These are phyloP conservation scores for Dolichopus griseipennis DNA, from an alignment of 2,888 invertebrate genomes.

Conservation along the genomic window DNA sequence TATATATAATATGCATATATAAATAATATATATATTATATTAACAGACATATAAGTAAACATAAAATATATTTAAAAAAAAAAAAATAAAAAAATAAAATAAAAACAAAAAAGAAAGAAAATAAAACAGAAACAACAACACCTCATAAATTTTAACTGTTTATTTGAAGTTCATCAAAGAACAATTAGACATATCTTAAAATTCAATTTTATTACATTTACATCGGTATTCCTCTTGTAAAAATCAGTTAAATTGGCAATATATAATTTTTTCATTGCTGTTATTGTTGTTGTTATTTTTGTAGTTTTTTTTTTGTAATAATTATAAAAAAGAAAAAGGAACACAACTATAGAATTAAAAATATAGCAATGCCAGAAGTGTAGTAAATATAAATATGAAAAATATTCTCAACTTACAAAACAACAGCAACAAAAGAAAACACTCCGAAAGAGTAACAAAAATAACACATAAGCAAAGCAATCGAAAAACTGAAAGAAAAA, in stretches of 20 bases:
- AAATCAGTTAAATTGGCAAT: slow-evolving; percentile 6
- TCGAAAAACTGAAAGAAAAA: neutral
- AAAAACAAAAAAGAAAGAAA: neutral
- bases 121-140: neutral
- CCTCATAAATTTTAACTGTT: slow-evolving; percentile 6
- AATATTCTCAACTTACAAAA: no score
- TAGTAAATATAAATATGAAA: neutral
- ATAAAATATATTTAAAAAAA: neutral
- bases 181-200: slow-evolving; percentile 6
- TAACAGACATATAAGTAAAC: neutral
- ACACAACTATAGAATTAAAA: neutral
- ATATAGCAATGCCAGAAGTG: neutral
- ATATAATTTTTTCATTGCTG: neutral
- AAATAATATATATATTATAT: no score
- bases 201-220: slow-evolving; percentile 1
- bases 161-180: slow-evolving; percentile 6
- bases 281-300: neutral
- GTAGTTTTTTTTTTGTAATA: neutral
- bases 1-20: no score
- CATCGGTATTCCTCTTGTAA: slow-evolving; percentile 1
- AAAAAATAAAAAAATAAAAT: neutral
- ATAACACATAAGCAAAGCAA: no score
- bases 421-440: neutral
- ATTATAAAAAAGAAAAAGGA: neutral
- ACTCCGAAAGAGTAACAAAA: neutral